These are phyloP conservation scores for Boleophthalmus pectinirostris DNA, from an alignment of 2,113 vertebrate species.

Conservation along the genomic window DNA sequence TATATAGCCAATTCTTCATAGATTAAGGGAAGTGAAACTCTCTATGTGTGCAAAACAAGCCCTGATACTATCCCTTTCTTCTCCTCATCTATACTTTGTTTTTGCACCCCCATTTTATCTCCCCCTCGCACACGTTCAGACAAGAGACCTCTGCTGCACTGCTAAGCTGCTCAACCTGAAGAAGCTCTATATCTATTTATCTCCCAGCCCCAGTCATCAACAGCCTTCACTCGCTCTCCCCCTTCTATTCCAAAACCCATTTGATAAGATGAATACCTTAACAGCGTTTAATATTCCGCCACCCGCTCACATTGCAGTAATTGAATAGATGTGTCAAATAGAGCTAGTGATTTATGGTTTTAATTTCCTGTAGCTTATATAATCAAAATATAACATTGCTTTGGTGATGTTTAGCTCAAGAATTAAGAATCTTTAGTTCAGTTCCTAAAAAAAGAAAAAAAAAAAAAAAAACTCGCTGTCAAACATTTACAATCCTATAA, in stretches of 20 bases:
- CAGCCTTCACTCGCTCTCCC: conserved; percentile 29
- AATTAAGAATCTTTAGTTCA: not conserved
- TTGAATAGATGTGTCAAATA: conserved; percentile 24
- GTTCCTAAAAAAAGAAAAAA: not conserved
- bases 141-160: conserved; percentile 21
- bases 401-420: not conserved
- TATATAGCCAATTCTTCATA: not conserved
- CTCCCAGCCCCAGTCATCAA: conserved; percentile 38
- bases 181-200: conserved; percentile 21
- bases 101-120: conserved; percentile 60
- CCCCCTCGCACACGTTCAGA: conserved; percentile 43
- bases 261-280: conserved; percentile 44
- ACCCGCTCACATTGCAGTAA: conserved; percentile 24
- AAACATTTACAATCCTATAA: not conserved
- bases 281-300: conserved; percentile 36
- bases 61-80: conserved; percentile 6
- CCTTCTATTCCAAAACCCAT: conserved; percentile 50
- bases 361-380: conserved; percentile 29
- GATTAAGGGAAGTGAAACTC: not conserved
- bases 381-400: conserved; percentile 20
- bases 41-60: not conserved
- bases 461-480: not conserved
- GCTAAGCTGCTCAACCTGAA: conserved; percentile 36
- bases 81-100: conserved; percentile 19
- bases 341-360: conserved; percentile 32